Conservation (phyloP, 2,888 invertebrate genomes). For the Mechanitis mazaeus region DNA sequence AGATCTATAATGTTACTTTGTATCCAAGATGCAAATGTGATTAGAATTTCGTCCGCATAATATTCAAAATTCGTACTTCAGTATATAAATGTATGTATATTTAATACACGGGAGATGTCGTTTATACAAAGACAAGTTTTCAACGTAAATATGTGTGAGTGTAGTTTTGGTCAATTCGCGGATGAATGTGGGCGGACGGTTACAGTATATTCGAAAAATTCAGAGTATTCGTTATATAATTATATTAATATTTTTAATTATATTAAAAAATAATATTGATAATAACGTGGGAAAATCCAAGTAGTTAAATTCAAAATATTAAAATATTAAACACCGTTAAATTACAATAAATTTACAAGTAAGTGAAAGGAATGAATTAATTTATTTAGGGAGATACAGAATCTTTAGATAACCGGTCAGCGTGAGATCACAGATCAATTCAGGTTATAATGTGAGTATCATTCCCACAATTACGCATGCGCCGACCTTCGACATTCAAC, state of each 20-base stretch:
- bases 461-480: conserved; percentile 60
- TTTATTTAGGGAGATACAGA: conserved; percentile 42
- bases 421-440: conserved; percentile 63
- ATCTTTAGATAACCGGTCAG: conserved; percentile 44
- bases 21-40: conserved; percentile 38
- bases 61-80: conserved; percentile 36
- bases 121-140: conserved; percentile 47
- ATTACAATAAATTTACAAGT: conserved; percentile 47
- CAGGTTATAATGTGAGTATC: conserved; percentile 37
- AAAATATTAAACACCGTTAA: conserved; percentile 37
- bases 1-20: not conserved
- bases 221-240: conserved; percentile 30
- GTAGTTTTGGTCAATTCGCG: conserved; percentile 66
- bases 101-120: conserved; percentile 32
- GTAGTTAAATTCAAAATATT: conserved; percentile 17
- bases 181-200: conserved; percentile 57
- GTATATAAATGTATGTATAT: conserved; percentile 23
- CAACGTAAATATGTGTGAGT: conserved; percentile 66
- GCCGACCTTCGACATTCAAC: conserved; percentile 50
- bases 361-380: conserved; percentile 56
- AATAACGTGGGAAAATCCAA: conserved; percentile 22
- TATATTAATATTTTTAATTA: not conserved
- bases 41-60: conserved; percentile 35
- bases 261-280: not conserved
- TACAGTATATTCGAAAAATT: conserved; percentile 41